A percentile compares a stretch with the other conserved stretches of the same genome.
phyloP scores from a whole-genome alignment of 2,888 invertebrate species.

The Selenia dentaria region DNA sequence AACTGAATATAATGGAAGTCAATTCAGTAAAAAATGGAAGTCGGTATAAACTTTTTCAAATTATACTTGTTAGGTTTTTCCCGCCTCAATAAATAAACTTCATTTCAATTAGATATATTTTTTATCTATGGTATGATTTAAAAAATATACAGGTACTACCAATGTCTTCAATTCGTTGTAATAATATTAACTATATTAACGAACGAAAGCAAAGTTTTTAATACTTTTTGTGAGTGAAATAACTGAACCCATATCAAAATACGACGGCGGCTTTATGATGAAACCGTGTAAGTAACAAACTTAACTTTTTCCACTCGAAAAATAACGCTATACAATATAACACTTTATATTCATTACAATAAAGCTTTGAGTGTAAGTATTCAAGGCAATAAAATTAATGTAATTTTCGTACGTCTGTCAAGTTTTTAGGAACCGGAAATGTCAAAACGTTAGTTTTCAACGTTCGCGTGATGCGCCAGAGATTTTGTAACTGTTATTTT shows the following conservation, averaged over 20 bases:
- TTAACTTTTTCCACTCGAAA: conserved; percentile 12
- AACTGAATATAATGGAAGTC: too few relatives aligned
- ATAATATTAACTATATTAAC: not conserved
- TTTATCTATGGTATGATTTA: too few relatives aligned
- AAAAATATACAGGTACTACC: too few relatives aligned
- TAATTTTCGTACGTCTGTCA: conserved; percentile 50
- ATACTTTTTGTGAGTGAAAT: conserved; percentile 49
- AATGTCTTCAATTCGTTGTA: not conserved
- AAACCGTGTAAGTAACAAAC: conserved; percentile 41
- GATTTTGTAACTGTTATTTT: conserved; percentile 45
- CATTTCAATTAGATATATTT: too few relatives aligned
- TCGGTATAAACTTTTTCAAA: too few relatives aligned
- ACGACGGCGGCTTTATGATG: conserved; percentile 53
- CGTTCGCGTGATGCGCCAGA: conserved; percentile 60
- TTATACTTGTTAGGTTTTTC: too few relatives aligned
- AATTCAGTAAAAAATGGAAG: too few relatives aligned
- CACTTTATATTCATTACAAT: conserved; percentile 26
- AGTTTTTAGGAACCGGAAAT: conserved; percentile 68
- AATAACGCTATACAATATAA: too few relatives aligned
- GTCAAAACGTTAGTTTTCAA: conserved; percentile 67
- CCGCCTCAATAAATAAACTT: too few relatives aligned
- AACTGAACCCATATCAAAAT: conserved; percentile 68
- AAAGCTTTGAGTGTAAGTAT: conserved; percentile 13
- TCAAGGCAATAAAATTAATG: conserved; percentile 8
- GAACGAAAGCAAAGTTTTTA: conserved; percentile 32